A percentile compares a stretch with the other conserved stretches of the same genome.
These are phyloP conservation scores for Gracilinanus agilis DNA, from an alignment of 2,113 vertebrate species.

Conservation along the genomic window DNA sequence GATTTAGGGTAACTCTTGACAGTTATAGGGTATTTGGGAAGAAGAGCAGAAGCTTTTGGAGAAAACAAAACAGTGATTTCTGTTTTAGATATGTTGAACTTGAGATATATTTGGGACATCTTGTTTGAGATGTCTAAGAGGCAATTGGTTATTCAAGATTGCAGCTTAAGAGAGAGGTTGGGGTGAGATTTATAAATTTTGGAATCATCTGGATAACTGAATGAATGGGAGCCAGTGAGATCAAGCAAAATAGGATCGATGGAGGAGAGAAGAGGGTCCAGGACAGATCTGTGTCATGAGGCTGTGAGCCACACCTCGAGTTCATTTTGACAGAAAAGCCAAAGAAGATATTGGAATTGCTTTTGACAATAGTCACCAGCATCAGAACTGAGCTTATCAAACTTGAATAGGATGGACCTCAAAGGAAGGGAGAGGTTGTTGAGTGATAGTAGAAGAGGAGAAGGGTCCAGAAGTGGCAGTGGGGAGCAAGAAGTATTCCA, in stretches of 20 bases:
- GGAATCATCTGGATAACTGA: not conserved
- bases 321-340: not conserved
- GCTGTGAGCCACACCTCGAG: not conserved
- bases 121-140: not conserved
- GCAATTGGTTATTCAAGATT: not conserved
- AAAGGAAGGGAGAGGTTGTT: not conserved
- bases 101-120: not conserved
- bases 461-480: not conserved
- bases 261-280: not conserved
- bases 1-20: not conserved
- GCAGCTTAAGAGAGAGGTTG: not conserved
- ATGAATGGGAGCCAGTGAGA: not conserved
- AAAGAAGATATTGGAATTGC: not conserved
- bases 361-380: not conserved
- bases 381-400: not conserved
- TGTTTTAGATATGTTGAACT: not conserved
- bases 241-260: not conserved
- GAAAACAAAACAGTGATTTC: not conserved
- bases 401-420: not conserved
- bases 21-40: not conserved
- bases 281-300: not conserved
- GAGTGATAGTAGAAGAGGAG: not conserved
- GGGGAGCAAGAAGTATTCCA: not conserved
- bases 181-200: not conserved
- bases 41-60: not conserved